Evolutionary conservation across 2,113 vertebrate species (phyloP).

Genomic region (Dasyurus viverrinus): DNA sequence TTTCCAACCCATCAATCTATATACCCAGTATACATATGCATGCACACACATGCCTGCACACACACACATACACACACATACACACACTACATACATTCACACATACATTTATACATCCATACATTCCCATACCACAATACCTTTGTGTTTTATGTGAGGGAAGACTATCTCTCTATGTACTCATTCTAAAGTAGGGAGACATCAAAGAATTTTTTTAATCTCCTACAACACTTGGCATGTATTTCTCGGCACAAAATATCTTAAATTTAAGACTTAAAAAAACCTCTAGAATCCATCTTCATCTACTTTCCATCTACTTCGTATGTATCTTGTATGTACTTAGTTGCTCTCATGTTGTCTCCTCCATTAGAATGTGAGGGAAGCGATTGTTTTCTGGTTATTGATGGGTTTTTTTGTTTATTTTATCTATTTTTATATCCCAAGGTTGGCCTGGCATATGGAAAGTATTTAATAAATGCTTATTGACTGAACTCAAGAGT

Average conservation of each 20-base stretch:
- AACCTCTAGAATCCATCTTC: background rate
- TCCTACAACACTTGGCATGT: background rate
- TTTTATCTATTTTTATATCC: background rate
- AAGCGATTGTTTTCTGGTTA: background rate
- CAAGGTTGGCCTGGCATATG: too few relatives aligned
- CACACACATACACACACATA: too few relatives aligned
- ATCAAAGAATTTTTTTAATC: background rate
- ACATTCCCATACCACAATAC: background rate
- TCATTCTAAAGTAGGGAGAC: background rate
- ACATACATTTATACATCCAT: too few relatives aligned
- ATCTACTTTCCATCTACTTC: too few relatives aligned
- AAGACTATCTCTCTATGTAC: background rate
- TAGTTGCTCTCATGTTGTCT: background rate
- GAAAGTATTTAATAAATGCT: background rate
- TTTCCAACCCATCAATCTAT: background rate
- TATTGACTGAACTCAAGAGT: background rate
- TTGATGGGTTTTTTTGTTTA: too few relatives aligned
- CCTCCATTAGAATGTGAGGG: background rate
- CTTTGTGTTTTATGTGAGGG: background rate
- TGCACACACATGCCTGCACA: too few relatives aligned
- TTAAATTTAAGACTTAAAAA: background rate
- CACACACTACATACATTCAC: too few relatives aligned
- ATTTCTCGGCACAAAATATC: background rate
- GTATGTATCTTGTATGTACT: too few relatives aligned
- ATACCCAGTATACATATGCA: too few relatives aligned